Base-by-base conservation (phyloP, 1,140 invertebrate genomes). In the Triops longicaudatus region DNA sequence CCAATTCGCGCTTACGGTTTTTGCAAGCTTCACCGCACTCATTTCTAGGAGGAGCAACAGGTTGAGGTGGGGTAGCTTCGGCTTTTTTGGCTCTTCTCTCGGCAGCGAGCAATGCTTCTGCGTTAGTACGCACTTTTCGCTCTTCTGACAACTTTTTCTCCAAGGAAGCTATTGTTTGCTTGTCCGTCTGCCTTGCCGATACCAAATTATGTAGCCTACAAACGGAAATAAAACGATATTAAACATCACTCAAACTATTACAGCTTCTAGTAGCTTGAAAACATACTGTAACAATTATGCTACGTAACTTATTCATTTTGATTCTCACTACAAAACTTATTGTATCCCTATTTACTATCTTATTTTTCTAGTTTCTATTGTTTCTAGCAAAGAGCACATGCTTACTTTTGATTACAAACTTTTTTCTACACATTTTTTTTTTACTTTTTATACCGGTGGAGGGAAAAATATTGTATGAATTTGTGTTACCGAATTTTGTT, bases 91-190 rank as follows among this genome's bases (percentile, higher is more conserved):
- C 88, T 83, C 91, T 91, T 79, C 92, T 88, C 81, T 95, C 93
- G 73, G 90, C 87, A 74, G 87, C 85, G 44, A 96, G 84, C 82
- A 96, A 93, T 77, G 89, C 87, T 83, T 97, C 95, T 28, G 90
- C 86, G 22, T 88, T 86, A 73, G 87, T 86, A 79, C 92, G 88
- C 80, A 90, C 87, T 81, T 93, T 90, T 41, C 92, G 87, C 83
- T 97, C 95, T 78, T 98, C 95, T 74, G 89, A 89, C 74, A 97
- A 85, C 78, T 92, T 89, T 79, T 93, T 90, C 84, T 98, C 95
- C 79, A 93, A 83, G 27, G 87, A 86, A 71, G 88, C 86, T 80
- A 96, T 86, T 73, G 89, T 88, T 80, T 93, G 89, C 83, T 93
- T 93, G 81, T 96, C 94, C 78, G 89, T 85, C 83, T 93, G 90